A percentile compares a stretch with the other conserved stretches of the same genome.
phyloP scores from a whole-genome alignment of 2,797 vertebrate genomes.

The Monodelphis domestica region DNA sequence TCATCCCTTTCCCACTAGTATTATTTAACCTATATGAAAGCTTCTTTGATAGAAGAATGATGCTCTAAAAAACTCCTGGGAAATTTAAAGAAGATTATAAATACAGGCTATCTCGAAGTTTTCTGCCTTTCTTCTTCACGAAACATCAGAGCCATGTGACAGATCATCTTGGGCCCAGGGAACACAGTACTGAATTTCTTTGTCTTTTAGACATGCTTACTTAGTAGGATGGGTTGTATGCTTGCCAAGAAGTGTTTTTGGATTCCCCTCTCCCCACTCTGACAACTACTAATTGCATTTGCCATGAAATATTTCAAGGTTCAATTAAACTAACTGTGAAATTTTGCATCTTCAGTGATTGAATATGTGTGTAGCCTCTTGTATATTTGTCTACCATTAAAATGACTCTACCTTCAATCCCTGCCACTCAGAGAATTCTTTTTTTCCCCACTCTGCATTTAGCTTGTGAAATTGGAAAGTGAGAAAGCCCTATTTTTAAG shows the following conservation, averaged over 20 bases:
- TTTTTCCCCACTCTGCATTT: not conserved
- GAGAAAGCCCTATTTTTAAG: conserved; percentile 37
- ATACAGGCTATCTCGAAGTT: conserved; percentile 13
- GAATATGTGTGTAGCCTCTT: conserved; percentile 2
- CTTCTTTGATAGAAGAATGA: conserved; percentile 63
- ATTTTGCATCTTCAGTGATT: conserved; percentile 18
- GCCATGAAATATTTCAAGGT: conserved; percentile 5
- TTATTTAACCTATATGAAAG: conserved; percentile 70
- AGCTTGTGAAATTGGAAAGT: conserved; percentile 19
- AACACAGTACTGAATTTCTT: conserved; percentile 5
- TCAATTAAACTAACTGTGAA: conserved; percentile 25
- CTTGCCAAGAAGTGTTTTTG: not conserved
- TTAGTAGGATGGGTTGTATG: conserved; percentile 20
- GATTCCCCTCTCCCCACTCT: not conserved
- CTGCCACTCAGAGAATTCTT: not conserved
- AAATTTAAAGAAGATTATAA: conserved; percentile 64
- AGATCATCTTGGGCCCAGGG: conserved; percentile 6
- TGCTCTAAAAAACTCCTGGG: conserved; percentile 67
- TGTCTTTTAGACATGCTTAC: conserved; percentile 50
- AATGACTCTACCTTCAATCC: not conserved
- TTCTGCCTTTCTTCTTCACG: conserved; percentile 48
- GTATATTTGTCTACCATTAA: conserved; percentile 24
- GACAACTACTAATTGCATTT: conserved; percentile 25
- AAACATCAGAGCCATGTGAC: conserved; percentile 45
- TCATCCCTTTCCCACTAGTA: conserved; percentile 46